These are phyloP conservation scores for Acanthosepion lycidas DNA, from an alignment of 2,888 invertebrate genomes.

Conservation along the genomic window DNA sequence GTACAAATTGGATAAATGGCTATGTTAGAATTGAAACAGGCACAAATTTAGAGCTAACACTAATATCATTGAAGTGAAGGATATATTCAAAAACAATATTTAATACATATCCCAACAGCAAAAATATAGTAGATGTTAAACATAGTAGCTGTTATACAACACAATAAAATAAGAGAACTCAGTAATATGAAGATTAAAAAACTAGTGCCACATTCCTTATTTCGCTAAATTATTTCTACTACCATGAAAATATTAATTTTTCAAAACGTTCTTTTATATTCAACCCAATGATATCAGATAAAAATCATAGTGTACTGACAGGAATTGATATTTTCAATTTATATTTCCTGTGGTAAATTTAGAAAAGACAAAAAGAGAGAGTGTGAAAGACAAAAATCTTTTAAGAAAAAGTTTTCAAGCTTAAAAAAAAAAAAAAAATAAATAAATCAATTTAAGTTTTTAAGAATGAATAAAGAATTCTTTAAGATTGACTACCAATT, in stretches of 20 bases:
- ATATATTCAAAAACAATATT: neutral
- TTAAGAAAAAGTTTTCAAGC: slow-evolving; percentile 11
- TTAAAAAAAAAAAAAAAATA: neutral
- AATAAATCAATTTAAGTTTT: slow-evolving; percentile 4
- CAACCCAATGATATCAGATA: neutral
- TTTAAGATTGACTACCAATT: slow-evolving; percentile 22
- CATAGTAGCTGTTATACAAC: no score
- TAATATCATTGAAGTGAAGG: neutral
- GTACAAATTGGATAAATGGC: slow-evolving; percentile 25
- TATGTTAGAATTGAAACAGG: neutral
- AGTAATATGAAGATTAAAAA: neutral
- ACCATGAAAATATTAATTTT: neutral
- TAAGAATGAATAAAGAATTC: neutral
- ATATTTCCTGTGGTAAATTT: neutral
- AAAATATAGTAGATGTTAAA: neutral
- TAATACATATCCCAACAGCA: neutral
- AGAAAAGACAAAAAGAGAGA: neutral
- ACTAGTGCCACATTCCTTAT: neutral
- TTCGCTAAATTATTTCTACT: neutral
- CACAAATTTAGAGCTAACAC: neutral
- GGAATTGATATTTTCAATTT: neutral
- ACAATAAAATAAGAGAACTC: neutral
- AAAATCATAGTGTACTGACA: neutral
- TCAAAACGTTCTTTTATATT: no score
- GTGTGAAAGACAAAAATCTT: slow-evolving; percentile 14